Evolutionary conservation across 2,113 vertebrate genomes (phyloP).

Genomic region (Dendrocopos noguchii): DNA sequence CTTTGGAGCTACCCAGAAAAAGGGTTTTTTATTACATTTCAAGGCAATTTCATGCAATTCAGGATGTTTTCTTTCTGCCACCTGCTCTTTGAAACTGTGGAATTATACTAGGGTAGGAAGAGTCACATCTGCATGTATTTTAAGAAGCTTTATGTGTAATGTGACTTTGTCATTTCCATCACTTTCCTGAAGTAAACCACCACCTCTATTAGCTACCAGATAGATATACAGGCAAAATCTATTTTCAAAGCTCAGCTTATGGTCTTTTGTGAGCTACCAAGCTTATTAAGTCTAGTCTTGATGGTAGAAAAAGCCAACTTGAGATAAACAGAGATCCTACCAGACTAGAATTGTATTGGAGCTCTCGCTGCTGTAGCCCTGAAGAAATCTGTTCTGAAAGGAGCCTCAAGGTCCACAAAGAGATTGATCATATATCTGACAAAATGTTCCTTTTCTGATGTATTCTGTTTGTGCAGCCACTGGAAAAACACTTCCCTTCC

Average conservation of each 20-base stretch:
- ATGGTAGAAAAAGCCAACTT: constrained; percentile 41
- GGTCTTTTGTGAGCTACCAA: constrained; percentile 13
- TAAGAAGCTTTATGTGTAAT: background rate
- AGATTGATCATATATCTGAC: constrained; percentile 76
- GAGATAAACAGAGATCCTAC: constrained; percentile 54
- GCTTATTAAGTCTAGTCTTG: constrained; percentile 9
- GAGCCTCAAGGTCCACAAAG: constrained; percentile 53
- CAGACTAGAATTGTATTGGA: constrained; percentile 61
- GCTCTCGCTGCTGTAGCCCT: constrained; percentile 52
- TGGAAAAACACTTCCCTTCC: constrained; percentile 70
- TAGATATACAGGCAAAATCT: constrained; percentile 12
- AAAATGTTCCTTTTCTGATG: constrained; percentile 73
- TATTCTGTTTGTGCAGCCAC: constrained; percentile 73
- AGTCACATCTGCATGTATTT: constrained; percentile 9
- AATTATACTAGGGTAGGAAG: background rate
- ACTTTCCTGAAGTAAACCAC: constrained; percentile 12
- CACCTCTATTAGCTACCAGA: background rate
- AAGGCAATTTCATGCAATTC: background rate
- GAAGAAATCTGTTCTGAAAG: constrained; percentile 68
- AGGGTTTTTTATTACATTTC: background rate
- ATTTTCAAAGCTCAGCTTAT: constrained; percentile 15
- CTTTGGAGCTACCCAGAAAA: background rate
- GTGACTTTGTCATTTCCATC: background rate
- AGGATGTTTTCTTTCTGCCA: background rate
- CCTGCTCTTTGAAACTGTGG: background rate